Base-by-base conservation (phyloP, 2,888 invertebrate genomes). In the Habrosyne pyritoides region DNA sequence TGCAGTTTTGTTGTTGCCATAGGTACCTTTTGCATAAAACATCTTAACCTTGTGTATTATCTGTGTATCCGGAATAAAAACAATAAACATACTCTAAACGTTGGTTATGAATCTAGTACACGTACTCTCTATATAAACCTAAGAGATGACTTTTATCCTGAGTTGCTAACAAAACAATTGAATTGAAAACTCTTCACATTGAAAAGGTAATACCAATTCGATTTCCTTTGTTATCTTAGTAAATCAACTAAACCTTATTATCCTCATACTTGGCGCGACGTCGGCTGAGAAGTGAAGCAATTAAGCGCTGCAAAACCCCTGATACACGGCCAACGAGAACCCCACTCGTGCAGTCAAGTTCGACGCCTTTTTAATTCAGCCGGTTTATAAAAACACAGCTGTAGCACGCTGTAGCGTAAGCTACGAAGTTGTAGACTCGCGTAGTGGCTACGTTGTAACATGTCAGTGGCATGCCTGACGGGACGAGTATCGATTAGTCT, bases 401-500 rank as follows among this genome's bases (percentile, higher is more conserved):
- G 67, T 59, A 67, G n/a, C n/a, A n/a, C n/a, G n/a, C 68, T 77
- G 86, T 85, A 86, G 83, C 81, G 83, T 85, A 84, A 77, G 83
- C 83, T 84, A 84, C 85, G 73, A 75, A 79, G 83, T 84, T 82
- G 89, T 84, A 84, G 79, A 74, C 75, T 71, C 70, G 69, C 80
- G 80, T 82, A 81, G 81, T 81, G 76, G 77, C 67, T 71, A 63
- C 74, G 69, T 72, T 72, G 78, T 81, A 84, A 74, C 86, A 84
- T 68, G 76, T 68, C 73, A 70, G 79, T 78, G 81, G 81, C 77
- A 81, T 77, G 78, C 74, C 76, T 79, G 84, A 81, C 83, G 80
- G 68, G 84, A 81, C 83, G 80, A 67, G 73, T 89, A 91, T 91
- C 89, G 91, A 91, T 91, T 89, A 87, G 86, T 77, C 71, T 65